phyloP scores from a whole-genome alignment of 2,113 vertebrate species.

The Syngnathus scovelli region DNA sequence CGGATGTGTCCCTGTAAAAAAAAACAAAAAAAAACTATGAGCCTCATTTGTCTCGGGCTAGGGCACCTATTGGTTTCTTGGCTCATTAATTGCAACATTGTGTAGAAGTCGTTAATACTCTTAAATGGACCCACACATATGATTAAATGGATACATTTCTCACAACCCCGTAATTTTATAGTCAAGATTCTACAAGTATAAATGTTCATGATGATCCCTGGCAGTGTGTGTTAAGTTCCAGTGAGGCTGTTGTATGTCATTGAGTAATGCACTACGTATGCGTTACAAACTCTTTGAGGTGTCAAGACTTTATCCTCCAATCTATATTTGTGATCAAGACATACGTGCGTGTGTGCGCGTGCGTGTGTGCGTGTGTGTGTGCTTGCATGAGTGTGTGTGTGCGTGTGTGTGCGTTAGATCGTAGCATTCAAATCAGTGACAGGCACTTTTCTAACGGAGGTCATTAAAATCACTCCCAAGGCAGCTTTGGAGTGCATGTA shows the following conservation, averaged over 20 bases:
- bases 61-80: constrained; percentile 69
- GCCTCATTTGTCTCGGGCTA: constrained; percentile 73
- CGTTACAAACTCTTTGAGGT: constrained; percentile 29
- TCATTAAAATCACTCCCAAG: constrained; percentile 80
- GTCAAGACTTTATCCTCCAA: constrained; percentile 7
- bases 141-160: constrained; percentile 68
- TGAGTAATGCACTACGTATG: constrained; percentile 22
- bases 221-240: constrained; percentile 57
- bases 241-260: constrained; percentile 31
- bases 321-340: constrained; percentile 23
- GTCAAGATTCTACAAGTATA: constrained; percentile 31
- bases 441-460: constrained; percentile 70
- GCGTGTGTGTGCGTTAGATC: constrained; percentile 24
- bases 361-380: constrained; percentile 3
- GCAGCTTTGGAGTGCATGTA: constrained; percentile 57
- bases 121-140: constrained; percentile 72
- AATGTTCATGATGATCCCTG: constrained; percentile 60
- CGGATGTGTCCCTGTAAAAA: constrained; percentile 49
- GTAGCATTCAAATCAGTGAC: constrained; percentile 65
- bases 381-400: constrained; percentile 15
- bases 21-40: constrained; percentile 44
- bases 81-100: constrained; percentile 75
- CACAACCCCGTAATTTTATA: constrained; percentile 36
- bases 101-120: constrained; percentile 79
- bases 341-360: constrained; percentile 17